phyloP scores from a whole-genome alignment of 2,113 vertebrate genomes.

The Corythoichthys intestinalis region DNA sequence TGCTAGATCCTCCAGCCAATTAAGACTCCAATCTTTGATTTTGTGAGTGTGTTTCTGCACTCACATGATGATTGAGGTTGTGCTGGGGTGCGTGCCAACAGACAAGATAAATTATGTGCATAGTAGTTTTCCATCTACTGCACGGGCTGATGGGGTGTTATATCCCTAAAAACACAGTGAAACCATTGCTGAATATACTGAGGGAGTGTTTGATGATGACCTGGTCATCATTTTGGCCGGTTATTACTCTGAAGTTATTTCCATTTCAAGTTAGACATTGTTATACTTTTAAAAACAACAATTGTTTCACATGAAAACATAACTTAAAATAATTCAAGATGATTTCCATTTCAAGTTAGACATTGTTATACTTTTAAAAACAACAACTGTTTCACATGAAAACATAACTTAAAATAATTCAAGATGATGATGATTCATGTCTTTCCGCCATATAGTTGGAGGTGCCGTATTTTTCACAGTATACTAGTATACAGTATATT shows the following conservation, averaged over 20 bases:
- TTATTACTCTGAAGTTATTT: not conserved
- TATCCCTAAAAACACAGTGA: conserved; percentile 17
- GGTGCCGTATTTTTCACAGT: too few species aligned
- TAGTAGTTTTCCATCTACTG: conserved; percentile 52
- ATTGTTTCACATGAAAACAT: not conserved
- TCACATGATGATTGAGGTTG: conserved; percentile 2
- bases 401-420: not conserved
- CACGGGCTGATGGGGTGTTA: conserved; percentile 60
- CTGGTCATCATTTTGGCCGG: conserved; percentile 14
- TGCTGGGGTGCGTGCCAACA: conserved; percentile 36
- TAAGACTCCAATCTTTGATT: conserved; percentile 18
- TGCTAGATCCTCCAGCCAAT: not conserved
- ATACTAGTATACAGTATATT: too few species aligned
- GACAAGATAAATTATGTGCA: conserved; percentile 56
- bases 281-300: not conserved
- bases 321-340: not conserved
- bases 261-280: not conserved
- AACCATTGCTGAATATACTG: conserved; percentile 48
- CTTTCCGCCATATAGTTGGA: too few species aligned
- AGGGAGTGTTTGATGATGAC: conserved; percentile 29
- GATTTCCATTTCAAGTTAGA: not conserved
- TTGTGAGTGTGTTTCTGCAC: conserved; percentile 15
- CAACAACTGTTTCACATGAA: not conserved
- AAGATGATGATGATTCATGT: not conserved
- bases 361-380: not conserved